phyloP scores from a whole-genome alignment of 30 jellyfish, hydroid and myxozoan genomes.

The Turritopsis rubra region DNA sequence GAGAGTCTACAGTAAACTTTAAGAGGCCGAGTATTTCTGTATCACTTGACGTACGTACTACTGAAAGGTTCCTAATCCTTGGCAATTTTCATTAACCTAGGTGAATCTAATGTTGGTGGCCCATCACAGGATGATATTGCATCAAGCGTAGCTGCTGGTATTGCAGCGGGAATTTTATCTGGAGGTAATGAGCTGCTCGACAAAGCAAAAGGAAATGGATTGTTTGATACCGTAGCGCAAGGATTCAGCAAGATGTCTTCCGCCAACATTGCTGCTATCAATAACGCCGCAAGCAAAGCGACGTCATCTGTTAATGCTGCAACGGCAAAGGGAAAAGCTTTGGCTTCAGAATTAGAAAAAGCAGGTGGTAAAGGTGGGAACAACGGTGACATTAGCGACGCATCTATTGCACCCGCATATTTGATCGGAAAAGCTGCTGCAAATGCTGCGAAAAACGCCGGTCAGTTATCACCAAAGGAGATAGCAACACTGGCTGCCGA shows the following conservation, averaged over 20 bases:
- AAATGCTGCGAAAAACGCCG: constrained; percentile 75
- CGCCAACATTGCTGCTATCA: constrained; percentile 13
- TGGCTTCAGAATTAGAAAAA: constrained; percentile 30
- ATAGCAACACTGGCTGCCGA: constrained; percentile 78
- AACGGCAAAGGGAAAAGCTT: constrained; percentile 13
- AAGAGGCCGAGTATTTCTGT: no score
- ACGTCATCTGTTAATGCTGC: constrained; percentile 28
- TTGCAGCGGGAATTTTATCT: constrained; percentile 84
- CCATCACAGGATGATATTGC: constrained; percentile 67
- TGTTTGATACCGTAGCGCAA: constrained; percentile 65
- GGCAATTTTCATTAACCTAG: no score
- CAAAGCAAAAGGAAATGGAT: constrained; percentile 62
- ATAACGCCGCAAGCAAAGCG: constrained; percentile 20
- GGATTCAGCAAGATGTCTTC: constrained; percentile 38
- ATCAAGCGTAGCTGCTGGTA: constrained; percentile 91
- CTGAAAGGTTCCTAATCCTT: no score
- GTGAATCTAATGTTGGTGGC: constrained; percentile 1
- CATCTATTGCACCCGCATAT: not conserved
- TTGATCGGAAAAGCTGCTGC: constrained; percentile 18
- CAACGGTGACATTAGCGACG: constrained; percentile 12
- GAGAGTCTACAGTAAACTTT: no score
- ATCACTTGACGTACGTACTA: no score
- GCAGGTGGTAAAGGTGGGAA: constrained; percentile 25
- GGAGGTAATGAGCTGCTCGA: constrained; percentile 78
- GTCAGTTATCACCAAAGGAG: constrained; percentile 55